A percentile compares a stretch with the other conserved stretches of the same genome.
phyloP scores from a whole-genome alignment of 2,113 vertebrate species.

The Elachura formosa region DNA sequence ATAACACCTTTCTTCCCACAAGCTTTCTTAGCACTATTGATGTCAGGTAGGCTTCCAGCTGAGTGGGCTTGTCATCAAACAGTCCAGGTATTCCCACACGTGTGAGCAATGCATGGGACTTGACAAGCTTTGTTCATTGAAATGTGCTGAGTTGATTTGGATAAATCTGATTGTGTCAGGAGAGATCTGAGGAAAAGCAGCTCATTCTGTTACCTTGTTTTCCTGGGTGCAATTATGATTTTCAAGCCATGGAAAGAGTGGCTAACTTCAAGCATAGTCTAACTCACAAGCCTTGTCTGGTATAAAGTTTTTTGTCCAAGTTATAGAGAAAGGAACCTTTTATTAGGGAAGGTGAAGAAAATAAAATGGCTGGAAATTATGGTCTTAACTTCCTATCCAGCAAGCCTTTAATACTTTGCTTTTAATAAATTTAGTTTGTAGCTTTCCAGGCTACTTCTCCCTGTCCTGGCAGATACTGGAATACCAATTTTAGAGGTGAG shows the following conservation, averaged over 20 bases:
- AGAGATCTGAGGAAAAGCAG: not conserved
- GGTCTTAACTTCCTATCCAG: not conserved
- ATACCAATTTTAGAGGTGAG: not conserved
- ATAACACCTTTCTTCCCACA: not conserved
- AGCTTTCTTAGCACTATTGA: not conserved
- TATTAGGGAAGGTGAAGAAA: not conserved
- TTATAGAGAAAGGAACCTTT: not conserved
- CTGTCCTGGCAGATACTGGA: not conserved
- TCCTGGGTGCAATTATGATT: not conserved
- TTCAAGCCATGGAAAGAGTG: not conserved
- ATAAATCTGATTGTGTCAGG: not conserved
- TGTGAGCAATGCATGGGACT: not conserved
- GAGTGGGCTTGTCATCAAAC: not conserved
- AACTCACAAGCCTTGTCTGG: not conserved
- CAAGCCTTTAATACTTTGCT: not conserved
- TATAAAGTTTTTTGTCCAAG: not conserved
- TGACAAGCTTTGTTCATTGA: not conserved
- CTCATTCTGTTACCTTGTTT: not conserved
- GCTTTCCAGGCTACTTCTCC: not conserved
- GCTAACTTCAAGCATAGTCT: not conserved
- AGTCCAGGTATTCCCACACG: not conserved
- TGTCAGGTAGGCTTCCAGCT: not conserved
- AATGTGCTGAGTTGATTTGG: not conserved
- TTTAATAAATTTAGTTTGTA: not conserved
- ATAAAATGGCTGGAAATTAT: not conserved